A percentile compares a stretch with the other conserved stretches of the same genome.
phyloP scores from a whole-genome alignment of 2,888 invertebrate genomes.

The Pinctada fucata region DNA sequence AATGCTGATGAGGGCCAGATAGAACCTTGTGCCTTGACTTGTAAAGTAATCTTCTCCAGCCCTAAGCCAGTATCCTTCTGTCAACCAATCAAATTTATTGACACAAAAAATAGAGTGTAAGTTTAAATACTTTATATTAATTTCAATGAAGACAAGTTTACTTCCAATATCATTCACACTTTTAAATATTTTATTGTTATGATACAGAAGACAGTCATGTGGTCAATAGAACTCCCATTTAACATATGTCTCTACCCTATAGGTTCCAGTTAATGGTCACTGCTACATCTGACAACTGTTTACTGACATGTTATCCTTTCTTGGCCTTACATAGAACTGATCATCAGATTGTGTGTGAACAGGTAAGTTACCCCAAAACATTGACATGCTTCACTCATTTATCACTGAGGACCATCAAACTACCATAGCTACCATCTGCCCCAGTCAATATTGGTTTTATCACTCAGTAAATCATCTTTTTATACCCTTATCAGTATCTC shows the following conservation, averaged over 20 bases:
- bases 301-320: slow-evolving; percentile 76
- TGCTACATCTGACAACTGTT: slow-evolving; percentile 76
- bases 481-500: too few species aligned
- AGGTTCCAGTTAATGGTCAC: slow-evolving; percentile 72
- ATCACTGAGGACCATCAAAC: too few species aligned
- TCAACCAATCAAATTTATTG: slow-evolving; percentile 66
- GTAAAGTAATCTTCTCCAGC: slow-evolving; percentile 70
- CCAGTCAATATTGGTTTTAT: too few species aligned
- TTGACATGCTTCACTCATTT: too few species aligned
- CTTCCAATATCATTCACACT: too few species aligned
- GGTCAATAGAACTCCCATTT: too few species aligned
- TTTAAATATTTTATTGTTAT: too few species aligned
- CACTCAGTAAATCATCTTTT: too few species aligned
- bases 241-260: too few species aligned
- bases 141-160: neutral
- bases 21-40: slow-evolving; percentile 64
- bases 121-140: slow-evolving; percentile 6
- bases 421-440: too few species aligned
- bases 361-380: slow-evolving; percentile 64
- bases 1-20: slow-evolving; percentile 65
- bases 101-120: slow-evolving; percentile 67
- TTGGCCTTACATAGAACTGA: slow-evolving; percentile 74
- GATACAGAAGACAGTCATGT: too few species aligned
- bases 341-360: slow-evolving; percentile 76
- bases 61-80: slow-evolving; percentile 72